Base-by-base conservation (phyloP, 2,113 vertebrate genomes). In the Muscicapa adusta region DNA sequence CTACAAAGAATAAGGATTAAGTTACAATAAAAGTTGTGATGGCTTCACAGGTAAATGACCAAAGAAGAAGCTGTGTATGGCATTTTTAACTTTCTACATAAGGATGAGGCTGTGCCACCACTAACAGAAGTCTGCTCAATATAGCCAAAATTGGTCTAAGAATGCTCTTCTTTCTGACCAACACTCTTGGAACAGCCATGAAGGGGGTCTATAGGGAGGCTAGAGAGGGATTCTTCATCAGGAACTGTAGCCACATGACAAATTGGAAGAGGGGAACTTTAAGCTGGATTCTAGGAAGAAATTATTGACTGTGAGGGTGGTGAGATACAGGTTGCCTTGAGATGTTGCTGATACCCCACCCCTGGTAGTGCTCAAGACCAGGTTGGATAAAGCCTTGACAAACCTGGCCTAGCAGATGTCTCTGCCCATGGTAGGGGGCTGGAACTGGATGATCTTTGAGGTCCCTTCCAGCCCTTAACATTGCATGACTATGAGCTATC, bases 1-100 rank as follows among this genome's bases (percentile, higher is more conserved):
- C 99, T 99, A 85, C 0, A 7, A 75, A 86, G 36, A 85, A 95
- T 47, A 94, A 82, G 54, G 38, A 88, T 68, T 47, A 61, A 65
- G 62, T 88, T 95, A 66, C 89, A 88, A 63, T 75, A 68, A 43
- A 92, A 66, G 65, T 56, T 75, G 90, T 34, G 88, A 77, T 87
- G 31, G 85, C 43, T 80, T 53, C 81, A 81, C 25, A 66, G 10
- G 0, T 57, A 93, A 89, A 51, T 31, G 74, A 81, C 75, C n/a
- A 51, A 67, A 72, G 29, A 31, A 82, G n/a, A 60, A 74, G 13
- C 3, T 6, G 29, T 34, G 24, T 28, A 61, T 12, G 12, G 53
- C n/a, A 68, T 74, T 92, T 87, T 79, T 36, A 85, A 33, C 31
- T 80, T 71, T 18, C 26, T 24, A 70, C 36, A 45, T 1, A 7